Evolutionary conservation across 2,113 vertebrate species (phyloP), one percentile per base, ranked within the genome.

Genomic region (Lampris megalopsis): DNA sequence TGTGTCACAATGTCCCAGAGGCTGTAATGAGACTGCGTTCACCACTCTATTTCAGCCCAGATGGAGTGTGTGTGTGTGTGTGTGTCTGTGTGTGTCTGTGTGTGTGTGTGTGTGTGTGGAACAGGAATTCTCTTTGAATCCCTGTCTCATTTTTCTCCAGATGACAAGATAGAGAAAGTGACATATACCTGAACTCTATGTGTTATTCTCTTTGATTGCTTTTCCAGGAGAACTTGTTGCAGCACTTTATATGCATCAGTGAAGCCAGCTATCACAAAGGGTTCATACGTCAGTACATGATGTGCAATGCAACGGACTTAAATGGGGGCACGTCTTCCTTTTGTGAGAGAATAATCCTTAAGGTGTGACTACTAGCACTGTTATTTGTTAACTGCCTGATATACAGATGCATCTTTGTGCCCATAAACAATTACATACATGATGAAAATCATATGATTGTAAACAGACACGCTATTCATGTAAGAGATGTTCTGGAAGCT

Each of bases 41-140:
- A 49, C 5, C 37, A 48, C 4, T 0, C 4, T 2, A 9, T 66
- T 60, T 62, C 40, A 61, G 57, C n/a, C 52, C 13, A 36, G 5
- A 64, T 38, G 37, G 58, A 58, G 6, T 41, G 3, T 38, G 58
- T n/a, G 57, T 24, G 24, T 24, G 24, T 24, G 24, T 24, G 24
- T 24, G 24, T 24, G 24, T 24, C 24, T 24, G 24, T 24, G 24
- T 24, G 24, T 24, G 24, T 24, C 24, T 24, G 24, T 24, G 24
- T 24, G 24, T 24, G 6, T 24, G 24, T 24, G 24, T 24, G 24
- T 24, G 6, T 41, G 3, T 38, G 58, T n/a, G 57, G 59, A 13
- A 35, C 8, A 52, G 10, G 38, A 58, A 59, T 63, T 73, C 62
- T 61, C 49, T 75, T 75, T 73, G 60, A 74, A 41, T 61, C n/a